These are phyloP conservation scores for Dunckerocampus dactyliophorus DNA, from an alignment of 2,113 vertebrate genomes.

Conservation along the genomic window DNA sequence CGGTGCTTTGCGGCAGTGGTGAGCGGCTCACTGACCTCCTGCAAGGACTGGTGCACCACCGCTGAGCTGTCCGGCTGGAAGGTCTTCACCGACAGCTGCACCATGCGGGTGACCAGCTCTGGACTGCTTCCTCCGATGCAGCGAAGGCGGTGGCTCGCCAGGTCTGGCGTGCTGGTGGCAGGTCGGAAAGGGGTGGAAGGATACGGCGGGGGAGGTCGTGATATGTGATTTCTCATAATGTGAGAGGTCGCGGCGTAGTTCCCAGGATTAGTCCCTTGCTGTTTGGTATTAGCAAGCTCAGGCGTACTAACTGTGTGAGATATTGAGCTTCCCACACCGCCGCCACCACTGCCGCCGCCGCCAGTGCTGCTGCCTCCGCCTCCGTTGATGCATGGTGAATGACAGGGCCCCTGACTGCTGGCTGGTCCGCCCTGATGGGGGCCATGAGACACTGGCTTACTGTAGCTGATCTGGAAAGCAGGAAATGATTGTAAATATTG, in stretches of 20 bases:
- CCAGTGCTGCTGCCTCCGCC: constrained; percentile 21
- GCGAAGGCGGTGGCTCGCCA: constrained; percentile 89
- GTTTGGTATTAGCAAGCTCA: constrained; percentile 86
- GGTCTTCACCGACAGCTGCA: constrained; percentile 92
- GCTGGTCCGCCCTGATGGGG: constrained; percentile 64
- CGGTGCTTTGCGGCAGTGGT: constrained; percentile 79
- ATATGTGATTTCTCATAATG: constrained; percentile 83
- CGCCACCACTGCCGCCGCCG: constrained; percentile 38
- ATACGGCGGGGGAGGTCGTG: constrained; percentile 87
- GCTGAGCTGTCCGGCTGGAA: constrained; percentile 95
- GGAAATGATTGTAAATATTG: not conserved
- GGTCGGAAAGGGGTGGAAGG: constrained; percentile 82
- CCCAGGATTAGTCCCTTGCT: constrained; percentile 73
- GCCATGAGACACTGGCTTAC: constrained; percentile 72
- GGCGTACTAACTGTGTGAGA: constrained; percentile 96
- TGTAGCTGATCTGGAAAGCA: constrained; percentile 74
- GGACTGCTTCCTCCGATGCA: constrained; percentile 90
- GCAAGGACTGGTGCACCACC: constrained; percentile 88
- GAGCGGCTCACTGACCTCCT: constrained; percentile 90
- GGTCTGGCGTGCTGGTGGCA: constrained; percentile 91
- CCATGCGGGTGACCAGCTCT: constrained; percentile 89
- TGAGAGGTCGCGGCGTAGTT: constrained; percentile 75
- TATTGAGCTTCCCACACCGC: constrained; percentile 78
- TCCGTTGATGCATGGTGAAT: constrained; percentile 66
- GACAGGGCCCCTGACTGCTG: constrained; percentile 55